phyloP scores from a whole-genome alignment of 2,888 invertebrate genomes.

The Leptinotarsa rubiginosa region DNA sequence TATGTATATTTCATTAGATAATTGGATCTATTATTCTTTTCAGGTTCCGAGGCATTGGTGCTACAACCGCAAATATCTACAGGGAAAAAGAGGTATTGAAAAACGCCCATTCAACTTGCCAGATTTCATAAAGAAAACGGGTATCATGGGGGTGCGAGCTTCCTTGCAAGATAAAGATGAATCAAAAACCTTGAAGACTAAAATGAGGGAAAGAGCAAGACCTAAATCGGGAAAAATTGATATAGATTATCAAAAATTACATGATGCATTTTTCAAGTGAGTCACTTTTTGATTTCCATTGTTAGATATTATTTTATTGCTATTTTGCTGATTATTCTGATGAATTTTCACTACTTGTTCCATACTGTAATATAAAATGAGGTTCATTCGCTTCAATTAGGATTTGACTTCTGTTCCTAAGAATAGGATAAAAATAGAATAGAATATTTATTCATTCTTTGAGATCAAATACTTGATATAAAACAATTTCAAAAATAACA shows the following conservation, averaged over 20 bases:
- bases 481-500: too few species aligned
- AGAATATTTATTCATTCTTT: too few species aligned
- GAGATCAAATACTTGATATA: too few species aligned
- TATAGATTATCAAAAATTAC: conserved; percentile 99
- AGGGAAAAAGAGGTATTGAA: conserved; percentile 97
- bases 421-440: too few species aligned
- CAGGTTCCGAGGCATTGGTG: conserved; percentile 97
- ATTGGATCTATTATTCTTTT: conserved; percentile 20
- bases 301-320: background rate
- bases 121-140: conserved; percentile 98
- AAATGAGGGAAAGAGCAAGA: conserved; percentile 95
- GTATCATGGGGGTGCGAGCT: conserved; percentile 99
- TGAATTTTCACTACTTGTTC: too few species aligned
- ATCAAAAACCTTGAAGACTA: conserved; percentile 92
- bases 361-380: too few species aligned
- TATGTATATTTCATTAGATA: conserved; percentile 16
- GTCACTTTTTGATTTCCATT: conserved; percentile 43
- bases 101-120: conserved; percentile 98
- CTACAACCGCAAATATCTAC: conserved; percentile 87
- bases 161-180: conserved; percentile 98
- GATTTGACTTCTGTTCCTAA: too few species aligned
- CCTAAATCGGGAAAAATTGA: conserved; percentile 99
- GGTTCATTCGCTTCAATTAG: too few species aligned
- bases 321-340: too few species aligned
- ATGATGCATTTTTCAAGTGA: conserved; percentile 97